Conservation (phyloP, 1,140 invertebrate species). For the Thrips palmi region DNA sequence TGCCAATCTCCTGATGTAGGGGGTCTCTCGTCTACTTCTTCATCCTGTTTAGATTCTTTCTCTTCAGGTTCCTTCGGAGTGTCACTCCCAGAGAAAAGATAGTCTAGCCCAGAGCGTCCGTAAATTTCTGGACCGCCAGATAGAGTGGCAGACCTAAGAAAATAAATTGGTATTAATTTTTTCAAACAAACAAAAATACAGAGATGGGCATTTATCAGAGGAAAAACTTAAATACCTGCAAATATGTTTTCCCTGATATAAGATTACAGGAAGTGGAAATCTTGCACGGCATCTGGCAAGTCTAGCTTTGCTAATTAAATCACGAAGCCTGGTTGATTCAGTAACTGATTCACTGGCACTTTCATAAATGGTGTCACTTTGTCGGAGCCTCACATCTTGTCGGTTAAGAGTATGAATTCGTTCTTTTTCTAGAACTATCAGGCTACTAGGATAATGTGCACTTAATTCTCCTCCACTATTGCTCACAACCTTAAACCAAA, state of each 20-base stretch:
- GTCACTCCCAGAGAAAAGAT: constrained; percentile 25
- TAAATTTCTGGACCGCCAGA: constrained; percentile 58
- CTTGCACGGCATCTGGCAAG: constrained; percentile 48
- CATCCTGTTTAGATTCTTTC: constrained; percentile 18
- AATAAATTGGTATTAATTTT: constrained; percentile 3
- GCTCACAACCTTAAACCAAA: constrained; percentile 30
- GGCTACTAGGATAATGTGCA: constrained; percentile 50
- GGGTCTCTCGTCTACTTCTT: constrained; percentile 15
- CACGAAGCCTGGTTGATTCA: neutral
- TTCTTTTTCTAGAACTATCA: constrained; percentile 51
- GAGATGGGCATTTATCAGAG: neutral
- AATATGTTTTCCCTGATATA: constrained; percentile 54
- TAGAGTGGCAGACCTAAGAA: constrained; percentile 40
- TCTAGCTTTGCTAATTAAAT: constrained; percentile 27
- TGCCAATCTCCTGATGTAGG: constrained; percentile 33
- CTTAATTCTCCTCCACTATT: constrained; percentile 53
- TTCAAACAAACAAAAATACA: no score
- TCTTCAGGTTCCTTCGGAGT: constrained; percentile 16
- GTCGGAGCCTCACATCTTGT: constrained; percentile 12
- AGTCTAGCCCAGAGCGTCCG: constrained; percentile 39
- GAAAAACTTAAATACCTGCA: constrained; percentile 25
- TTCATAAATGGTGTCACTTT: constrained; percentile 37
- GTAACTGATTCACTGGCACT: no score
- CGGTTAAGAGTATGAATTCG: constrained; percentile 18
- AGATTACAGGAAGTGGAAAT: constrained; percentile 62